Conservation (phyloP, 2,888 invertebrate genomes). For the Sicus ferrugineus region DNA sequence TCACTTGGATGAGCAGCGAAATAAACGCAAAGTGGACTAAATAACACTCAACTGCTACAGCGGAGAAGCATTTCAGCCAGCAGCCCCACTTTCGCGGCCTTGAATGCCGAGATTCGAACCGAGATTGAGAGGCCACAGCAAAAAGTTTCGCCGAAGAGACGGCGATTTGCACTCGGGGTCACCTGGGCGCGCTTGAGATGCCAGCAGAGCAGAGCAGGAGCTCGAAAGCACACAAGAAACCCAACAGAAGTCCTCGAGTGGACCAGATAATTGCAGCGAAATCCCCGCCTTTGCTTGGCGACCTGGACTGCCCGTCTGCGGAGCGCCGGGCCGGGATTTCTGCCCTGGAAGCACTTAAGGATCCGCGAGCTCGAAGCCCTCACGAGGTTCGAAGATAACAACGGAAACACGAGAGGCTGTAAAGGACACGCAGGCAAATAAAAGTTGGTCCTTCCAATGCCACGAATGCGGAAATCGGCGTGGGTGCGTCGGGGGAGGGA, state of each 20-base stretch:
- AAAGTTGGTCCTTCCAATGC: conserved; percentile 27
- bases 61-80: background rate
- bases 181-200: background rate
- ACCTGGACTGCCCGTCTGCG: background rate
- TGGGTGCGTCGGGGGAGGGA: background rate
- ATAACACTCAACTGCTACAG: background rate
- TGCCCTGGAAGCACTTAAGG: conserved; percentile 13
- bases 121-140: background rate
- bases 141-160: conserved; percentile 2
- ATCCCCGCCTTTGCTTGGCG: background rate
- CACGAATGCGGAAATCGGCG: conserved; percentile 4
- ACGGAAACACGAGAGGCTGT: background rate
- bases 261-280: background rate
- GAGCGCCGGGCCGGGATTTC: conserved; percentile 7
- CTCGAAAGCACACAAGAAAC: background rate
- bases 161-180: conserved; percentile 6
- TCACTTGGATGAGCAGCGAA: background rate
- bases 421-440: conserved; percentile 31
- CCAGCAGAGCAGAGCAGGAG: background rate
- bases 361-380: conserved; percentile 21
- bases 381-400: conserved; percentile 12
- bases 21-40: background rate
- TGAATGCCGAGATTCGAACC: background rate
- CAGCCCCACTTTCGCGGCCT: background rate
- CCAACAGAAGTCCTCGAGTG: background rate